Evolutionary conservation across 2,888 invertebrate species (phyloP).

Genomic region (Lepas anatifera): DNA sequence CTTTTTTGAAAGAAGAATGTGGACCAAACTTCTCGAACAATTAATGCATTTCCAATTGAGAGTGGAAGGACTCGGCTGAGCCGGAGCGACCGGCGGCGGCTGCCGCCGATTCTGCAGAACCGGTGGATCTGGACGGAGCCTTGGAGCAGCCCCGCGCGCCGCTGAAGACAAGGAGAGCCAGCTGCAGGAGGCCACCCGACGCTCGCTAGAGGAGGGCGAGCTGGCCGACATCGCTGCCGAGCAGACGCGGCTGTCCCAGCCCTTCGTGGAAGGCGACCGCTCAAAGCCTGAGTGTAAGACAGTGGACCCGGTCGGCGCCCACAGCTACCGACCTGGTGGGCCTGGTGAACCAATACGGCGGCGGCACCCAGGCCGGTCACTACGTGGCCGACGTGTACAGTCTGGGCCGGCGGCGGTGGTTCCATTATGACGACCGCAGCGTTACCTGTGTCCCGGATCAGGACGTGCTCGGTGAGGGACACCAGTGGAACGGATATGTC

Average conservation of each 20-base stretch:
- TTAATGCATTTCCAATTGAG: no score
- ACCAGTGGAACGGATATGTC: constrained; percentile 25
- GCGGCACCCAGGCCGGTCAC: constrained; percentile 23
- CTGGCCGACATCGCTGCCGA: no score
- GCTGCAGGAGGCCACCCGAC: no score
- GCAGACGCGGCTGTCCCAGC: neutral
- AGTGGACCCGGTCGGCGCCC: constrained; percentile 10
- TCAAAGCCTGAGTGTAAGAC: neutral
- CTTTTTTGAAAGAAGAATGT: no score
- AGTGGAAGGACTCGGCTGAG: no score
- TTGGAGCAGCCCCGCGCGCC: no score
- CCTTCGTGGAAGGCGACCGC: neutral
- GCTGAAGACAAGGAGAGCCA: no score
- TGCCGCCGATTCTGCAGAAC: no score
- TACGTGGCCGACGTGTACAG: constrained; percentile 25
- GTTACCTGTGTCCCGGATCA: constrained; percentile 19
- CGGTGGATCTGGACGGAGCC: no score
- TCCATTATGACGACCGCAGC: constrained; percentile 24
- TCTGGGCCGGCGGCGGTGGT: constrained; percentile 20
- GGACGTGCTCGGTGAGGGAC: constrained; percentile 20
- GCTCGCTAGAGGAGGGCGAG: no score
- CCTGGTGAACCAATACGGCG: constrained; percentile 24
- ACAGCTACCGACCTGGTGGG: constrained; percentile 24
- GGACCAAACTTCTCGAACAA: no score
- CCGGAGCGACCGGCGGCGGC: no score